Evolutionary conservation across 2,797 vertebrate genomes (phyloP), one percentile per base, ranked within the genome.

Genomic region (Peromyscus eremicus): DNA sequence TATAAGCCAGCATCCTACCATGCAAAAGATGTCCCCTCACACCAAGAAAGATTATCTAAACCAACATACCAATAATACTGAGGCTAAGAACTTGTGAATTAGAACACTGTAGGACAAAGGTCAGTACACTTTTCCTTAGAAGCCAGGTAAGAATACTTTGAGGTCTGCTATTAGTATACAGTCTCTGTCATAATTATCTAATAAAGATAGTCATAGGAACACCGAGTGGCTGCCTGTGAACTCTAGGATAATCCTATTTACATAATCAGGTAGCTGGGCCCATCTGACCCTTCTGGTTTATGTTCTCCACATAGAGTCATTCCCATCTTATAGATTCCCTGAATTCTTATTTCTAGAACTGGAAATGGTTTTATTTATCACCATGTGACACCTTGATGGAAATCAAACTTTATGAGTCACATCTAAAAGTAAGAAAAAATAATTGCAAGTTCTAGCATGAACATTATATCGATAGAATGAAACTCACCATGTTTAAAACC

Each of bases 271-370:
- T 2, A 6, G 7, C 19, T 86, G 14, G 60, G 76, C 12, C 19
- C 37, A 40, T 40, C 62, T n/a, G 55, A 29, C 11, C 23, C 16
- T 93, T 62, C 52, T 16, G 5, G 37, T 79, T 79, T 62, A 10
- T 57, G 43, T 4, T 77, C 37, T 76, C 66, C 76, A 55, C 34
- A 77, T 14, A 80, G 2, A 84, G 12, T 37, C 52, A 60, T 91
- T 91, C 88, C n/a, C 89, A 37, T 37, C 21, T 80, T 27, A 70
- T 21, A 87, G 57, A 49, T 71, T 91, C 29, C 46, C 95, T 60
- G 86, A 57, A 87, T 49, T 92, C 66, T 83, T 76, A 34, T 64
- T 96, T 96, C 81, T 89, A 62, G 19, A 86, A 94, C 40, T 92
- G 37, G 17, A 80, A 95, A 91, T 21, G 64, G 92, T 85, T 88